These are phyloP conservation scores for Uromys caudimaculatus DNA, from an alignment of 2,797 vertebrate genomes.

Conservation along the genomic window DNA sequence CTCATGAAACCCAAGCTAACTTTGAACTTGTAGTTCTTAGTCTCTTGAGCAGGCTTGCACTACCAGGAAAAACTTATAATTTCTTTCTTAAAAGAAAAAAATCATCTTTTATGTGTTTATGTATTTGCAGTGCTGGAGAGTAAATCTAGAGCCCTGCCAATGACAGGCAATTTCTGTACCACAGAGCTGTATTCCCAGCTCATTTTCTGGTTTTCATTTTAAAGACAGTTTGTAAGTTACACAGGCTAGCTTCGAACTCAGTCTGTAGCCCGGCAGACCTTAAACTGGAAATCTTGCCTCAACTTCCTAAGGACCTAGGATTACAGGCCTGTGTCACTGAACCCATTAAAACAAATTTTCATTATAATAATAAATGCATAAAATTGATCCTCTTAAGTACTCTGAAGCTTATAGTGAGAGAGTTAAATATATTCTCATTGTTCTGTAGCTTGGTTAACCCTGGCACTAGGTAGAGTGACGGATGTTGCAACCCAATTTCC, in stretches of 20 bases:
- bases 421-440: neutral
- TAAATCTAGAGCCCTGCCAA: neutral
- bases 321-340: neutral
- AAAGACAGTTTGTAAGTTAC: neutral
- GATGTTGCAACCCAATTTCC: neutral
- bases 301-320: neutral
- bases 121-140: neutral
- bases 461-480: neutral
- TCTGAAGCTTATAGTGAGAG: neutral
- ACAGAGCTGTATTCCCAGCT: neutral
- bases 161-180: neutral
- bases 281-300: neutral
- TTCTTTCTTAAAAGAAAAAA: neutral
- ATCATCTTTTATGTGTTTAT: neutral
- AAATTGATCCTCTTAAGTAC: neutral
- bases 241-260: neutral
- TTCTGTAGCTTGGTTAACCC: neutral
- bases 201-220: neutral
- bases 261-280: neutral
- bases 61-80: neutral
- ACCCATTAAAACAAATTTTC: neutral
- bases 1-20: neutral
- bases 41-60: neutral
- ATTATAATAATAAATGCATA: neutral
- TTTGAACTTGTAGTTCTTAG: neutral